phyloP scores from a whole-genome alignment of 2,888 invertebrate genomes.

The Mongoloraphidia duomilia region DNA sequence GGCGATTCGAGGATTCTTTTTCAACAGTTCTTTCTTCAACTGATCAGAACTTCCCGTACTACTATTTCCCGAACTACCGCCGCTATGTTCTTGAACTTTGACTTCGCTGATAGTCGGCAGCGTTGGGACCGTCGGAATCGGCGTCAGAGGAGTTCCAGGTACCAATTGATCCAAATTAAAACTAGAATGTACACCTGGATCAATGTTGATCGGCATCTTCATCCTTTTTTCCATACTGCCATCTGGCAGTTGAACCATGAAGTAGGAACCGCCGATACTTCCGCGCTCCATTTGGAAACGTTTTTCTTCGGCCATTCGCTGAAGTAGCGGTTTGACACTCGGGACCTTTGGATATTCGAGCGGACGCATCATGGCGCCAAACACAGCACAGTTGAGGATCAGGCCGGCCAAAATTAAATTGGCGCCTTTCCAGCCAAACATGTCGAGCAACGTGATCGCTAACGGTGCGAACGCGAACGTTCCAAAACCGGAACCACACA shows the following conservation, averaged over 20 bases:
- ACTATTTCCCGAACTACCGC: conserved; percentile 36
- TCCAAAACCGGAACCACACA: conserved; percentile 91
- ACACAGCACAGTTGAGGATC: conserved; percentile 81
- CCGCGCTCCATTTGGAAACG: conserved; percentile 81
- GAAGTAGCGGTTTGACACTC: conserved; percentile 69
- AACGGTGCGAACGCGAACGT: conserved; percentile 92
- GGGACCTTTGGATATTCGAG: conserved; percentile 60
- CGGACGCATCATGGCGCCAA: conserved; percentile 72
- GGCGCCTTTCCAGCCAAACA: conserved; percentile 80
- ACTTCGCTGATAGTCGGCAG: conserved; percentile 84
- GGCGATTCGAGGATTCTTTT: conserved; percentile 27
- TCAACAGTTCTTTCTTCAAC: conserved; percentile 13
- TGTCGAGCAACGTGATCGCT: conserved; percentile 60
- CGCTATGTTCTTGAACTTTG: conserved; percentile 46
- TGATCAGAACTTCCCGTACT: conserved; percentile 32
- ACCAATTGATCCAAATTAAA: conserved; percentile 74
- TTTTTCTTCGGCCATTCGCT: conserved; percentile 88
- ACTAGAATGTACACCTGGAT: conserved; percentile 88
- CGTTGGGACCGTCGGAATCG: conserved; percentile 71
- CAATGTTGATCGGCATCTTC: conserved; percentile 83
- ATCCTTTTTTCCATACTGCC: conserved; percentile 80
- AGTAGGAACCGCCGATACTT: conserved; percentile 76
- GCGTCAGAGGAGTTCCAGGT: conserved; percentile 56
- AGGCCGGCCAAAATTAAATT: conserved; percentile 84
- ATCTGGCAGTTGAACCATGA: conserved; percentile 71